A percentile compares a stretch with the other conserved stretches of the same genome.
Evolutionary conservation across 2,888 invertebrate species (phyloP).

Genomic region (Laspeyria flexula): DNA sequence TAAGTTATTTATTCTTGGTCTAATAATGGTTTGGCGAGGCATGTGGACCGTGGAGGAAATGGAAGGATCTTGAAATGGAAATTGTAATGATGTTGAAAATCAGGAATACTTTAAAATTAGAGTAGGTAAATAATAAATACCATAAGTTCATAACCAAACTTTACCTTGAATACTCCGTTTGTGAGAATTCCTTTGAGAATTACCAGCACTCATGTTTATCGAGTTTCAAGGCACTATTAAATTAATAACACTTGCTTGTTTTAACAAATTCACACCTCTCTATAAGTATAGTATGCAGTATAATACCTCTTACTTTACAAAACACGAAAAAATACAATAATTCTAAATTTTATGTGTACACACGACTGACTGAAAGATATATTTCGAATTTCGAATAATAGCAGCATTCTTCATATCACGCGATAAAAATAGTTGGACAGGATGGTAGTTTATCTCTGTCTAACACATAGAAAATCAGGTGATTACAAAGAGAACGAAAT

Average conservation of each 20-base stretch:
- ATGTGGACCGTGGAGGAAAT: slow-evolving; percentile 70
- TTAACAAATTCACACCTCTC: slow-evolving; percentile 10
- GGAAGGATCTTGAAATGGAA: slow-evolving; percentile 65
- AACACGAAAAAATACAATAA: slow-evolving; percentile 3
- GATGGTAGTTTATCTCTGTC: slow-evolving; percentile 17
- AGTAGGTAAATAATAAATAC: too few species aligned
- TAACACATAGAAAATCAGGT: not conserved
- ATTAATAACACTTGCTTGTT: slow-evolving; percentile 10
- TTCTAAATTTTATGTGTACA: not conserved
- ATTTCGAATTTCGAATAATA: slow-evolving; percentile 30
- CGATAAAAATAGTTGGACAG: not conserved
- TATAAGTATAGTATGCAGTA: slow-evolving; percentile 5
- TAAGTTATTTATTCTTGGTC: slow-evolving; percentile 61
- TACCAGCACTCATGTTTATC: slow-evolving; percentile 57
- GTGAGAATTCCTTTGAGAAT: slow-evolving; percentile 48
- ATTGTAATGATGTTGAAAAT: slow-evolving; percentile 3
- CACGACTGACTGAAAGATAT: slow-evolving; percentile 12
- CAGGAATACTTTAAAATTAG: too few species aligned
- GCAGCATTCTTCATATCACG: slow-evolving; percentile 1
- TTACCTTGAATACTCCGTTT: slow-evolving; percentile 63
- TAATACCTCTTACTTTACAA: slow-evolving; percentile 28
- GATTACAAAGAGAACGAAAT: not conserved
- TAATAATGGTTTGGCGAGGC: slow-evolving; percentile 50
- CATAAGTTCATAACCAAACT: too few species aligned
- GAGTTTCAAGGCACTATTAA: slow-evolving; percentile 1